Evolutionary conservation across 2,888 invertebrate species (phyloP).

Genomic region (Lycocerus yunnanus): DNA sequence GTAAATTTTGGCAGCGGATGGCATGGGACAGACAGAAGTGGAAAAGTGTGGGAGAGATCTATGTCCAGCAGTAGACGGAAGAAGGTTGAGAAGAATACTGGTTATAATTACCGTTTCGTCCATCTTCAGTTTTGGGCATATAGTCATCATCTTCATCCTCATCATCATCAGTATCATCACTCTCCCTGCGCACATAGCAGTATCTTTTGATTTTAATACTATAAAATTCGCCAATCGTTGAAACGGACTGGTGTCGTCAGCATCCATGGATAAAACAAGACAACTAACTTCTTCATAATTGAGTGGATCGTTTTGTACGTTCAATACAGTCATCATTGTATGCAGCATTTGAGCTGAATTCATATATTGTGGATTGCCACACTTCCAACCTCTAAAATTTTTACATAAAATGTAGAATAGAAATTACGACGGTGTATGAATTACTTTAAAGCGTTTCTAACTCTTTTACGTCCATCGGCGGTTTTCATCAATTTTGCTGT

Average conservation of each 20-base stretch:
- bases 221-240: slow-evolving; percentile 9
- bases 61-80: too few species aligned
- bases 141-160: not conserved
- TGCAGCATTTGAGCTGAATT: slow-evolving; percentile 1
- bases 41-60: too few species aligned
- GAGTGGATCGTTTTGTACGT: slow-evolving; percentile 11
- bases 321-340: slow-evolving; percentile 6
- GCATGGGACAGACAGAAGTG: too few species aligned
- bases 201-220: slow-evolving; percentile 7
- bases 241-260: slow-evolving; percentile 2
- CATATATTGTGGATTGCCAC: slow-evolving; percentile 7
- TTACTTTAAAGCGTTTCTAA: slow-evolving; percentile 4
- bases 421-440: not conserved
- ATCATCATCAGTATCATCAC: too few species aligned
- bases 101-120: not conserved
- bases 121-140: not conserved
- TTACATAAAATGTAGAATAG: too few species aligned
- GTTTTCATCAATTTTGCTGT: not conserved
- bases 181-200: not conserved
- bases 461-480: not conserved
- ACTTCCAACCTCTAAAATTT: slow-evolving; percentile 5
- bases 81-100: too few species aligned
- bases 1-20: too few species aligned
- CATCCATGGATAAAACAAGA: slow-evolving; percentile 10
- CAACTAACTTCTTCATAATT: slow-evolving; percentile 15